Evolutionary conservation across 2,888 invertebrate genomes (phyloP), one percentile per base, ranked within the genome.

Genomic region (Cerceris rybyensis): DNA sequence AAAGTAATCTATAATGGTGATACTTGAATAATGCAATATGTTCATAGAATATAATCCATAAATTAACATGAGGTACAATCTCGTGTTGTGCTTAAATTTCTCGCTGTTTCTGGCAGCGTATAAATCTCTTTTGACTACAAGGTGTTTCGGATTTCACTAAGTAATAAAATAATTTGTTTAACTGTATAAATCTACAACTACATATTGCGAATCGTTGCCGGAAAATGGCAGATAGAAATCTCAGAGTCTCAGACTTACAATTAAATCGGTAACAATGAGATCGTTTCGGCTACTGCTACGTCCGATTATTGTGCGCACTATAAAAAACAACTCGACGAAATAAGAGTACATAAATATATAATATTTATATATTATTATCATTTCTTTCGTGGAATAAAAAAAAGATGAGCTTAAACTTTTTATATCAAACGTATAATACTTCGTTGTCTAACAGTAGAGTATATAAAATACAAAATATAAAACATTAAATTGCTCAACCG

Each of bases 241-340:
- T 39, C 75, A 60, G 41, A 58, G 14, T 59, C 39, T 68, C 57
- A 71, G 68, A 66, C 58, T 63, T 75, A 75, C 13, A 41, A 70
- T 64, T 57, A 64, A 70, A 61, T 59, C 50, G 43, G 64, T 69
- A 64, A 65, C 61, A 76, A 74, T 84, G 84, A 83, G 83, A 83
- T 83, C 84, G 69, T 63, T 74, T 82, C 65, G 14, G 55, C 67
- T 81, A 79, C 58, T 43, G 41, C 64, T 81, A 75, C 13, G 28
- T 28, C 28, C 28, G 28, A 28, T 28, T 28, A 4, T 28, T 28
- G 28, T 16, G 41, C 58, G 16, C 52, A 7, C 50, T 60, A 11
- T 54, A 70, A 42, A n/a, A 50, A 9, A 2, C 52, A 68, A 70
- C 69, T 17, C 71, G 72, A 83, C 43, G 17, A 66, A 63, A 42